Evolutionary conservation across 37 sponge, comb jelly and placozoan species (phyloP).

Genomic region (Crambe crambe): DNA sequence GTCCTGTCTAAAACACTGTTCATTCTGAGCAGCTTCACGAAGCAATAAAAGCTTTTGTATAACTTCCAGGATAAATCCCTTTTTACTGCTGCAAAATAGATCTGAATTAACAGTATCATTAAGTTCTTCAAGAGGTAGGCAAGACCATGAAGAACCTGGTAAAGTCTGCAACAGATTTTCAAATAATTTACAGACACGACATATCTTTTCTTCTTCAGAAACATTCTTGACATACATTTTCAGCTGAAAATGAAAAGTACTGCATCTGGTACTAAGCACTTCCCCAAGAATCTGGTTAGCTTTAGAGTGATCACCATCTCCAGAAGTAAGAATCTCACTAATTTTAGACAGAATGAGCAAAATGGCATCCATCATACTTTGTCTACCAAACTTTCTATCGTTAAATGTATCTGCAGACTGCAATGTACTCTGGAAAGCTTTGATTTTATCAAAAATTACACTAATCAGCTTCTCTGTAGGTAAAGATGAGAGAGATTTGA

Average conservation of each 20-base stretch:
- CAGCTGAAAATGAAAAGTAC: slow-evolving; percentile 39
- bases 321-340: background rate
- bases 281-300: slow-evolving; percentile 55
- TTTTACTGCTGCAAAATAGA: background rate
- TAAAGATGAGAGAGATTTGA: background rate
- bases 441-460: background rate
- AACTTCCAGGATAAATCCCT: too few relatives aligned
- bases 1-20: too few relatives aligned
- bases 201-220: background rate
- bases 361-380: background rate
- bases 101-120: background rate
- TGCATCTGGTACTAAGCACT: slow-evolving; percentile 45
- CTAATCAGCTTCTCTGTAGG: background rate
- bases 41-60: background rate
- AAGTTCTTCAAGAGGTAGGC: slow-evolving; percentile 46
- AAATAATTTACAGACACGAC: slow-evolving; percentile 13
- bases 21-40: too few relatives aligned
- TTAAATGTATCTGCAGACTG: background rate
- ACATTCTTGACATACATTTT: background rate
- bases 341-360: slow-evolving; percentile 28
- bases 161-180: slow-evolving; percentile 4
- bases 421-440: slow-evolving; percentile 22
- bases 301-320: background rate
- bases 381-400: background rate
- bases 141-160: slow-evolving; percentile 31